These are phyloP conservation scores for Dasyornis broadbenti DNA, from an alignment of 2,113 vertebrate species.

Conservation along the genomic window DNA sequence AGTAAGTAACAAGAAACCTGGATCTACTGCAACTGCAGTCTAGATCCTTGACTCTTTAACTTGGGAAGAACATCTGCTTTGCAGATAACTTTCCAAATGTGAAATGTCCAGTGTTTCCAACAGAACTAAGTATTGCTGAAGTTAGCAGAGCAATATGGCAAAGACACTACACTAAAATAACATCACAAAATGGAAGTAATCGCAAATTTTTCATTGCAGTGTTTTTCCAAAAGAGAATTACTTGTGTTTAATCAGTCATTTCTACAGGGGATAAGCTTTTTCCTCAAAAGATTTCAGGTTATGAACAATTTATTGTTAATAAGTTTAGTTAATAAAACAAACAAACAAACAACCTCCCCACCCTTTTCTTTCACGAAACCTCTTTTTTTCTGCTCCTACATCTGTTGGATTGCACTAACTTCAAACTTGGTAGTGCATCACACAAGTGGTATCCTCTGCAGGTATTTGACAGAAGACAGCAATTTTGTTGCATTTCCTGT, in stretches of 20 bases:
- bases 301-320: background rate
- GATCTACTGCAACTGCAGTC: background rate
- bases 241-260: background rate
- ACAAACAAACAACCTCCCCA: background rate
- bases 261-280: background rate
- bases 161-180: background rate
- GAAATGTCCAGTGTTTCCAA: background rate
- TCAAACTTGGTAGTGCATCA: background rate
- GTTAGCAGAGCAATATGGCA: background rate
- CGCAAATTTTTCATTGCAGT: background rate
- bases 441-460: background rate
- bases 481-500: background rate
- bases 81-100: background rate
- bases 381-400: background rate
- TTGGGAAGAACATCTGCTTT: background rate
- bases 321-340: background rate
- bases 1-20: background rate
- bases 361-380: background rate
- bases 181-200: background rate
- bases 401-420: background rate
- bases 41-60: background rate
- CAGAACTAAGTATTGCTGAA: background rate
- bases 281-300: background rate
- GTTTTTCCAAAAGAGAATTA: background rate
- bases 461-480: background rate